These are phyloP conservation scores for Phaethon lepturus DNA, from an alignment of 2,113 vertebrate species.

Conservation along the genomic window DNA sequence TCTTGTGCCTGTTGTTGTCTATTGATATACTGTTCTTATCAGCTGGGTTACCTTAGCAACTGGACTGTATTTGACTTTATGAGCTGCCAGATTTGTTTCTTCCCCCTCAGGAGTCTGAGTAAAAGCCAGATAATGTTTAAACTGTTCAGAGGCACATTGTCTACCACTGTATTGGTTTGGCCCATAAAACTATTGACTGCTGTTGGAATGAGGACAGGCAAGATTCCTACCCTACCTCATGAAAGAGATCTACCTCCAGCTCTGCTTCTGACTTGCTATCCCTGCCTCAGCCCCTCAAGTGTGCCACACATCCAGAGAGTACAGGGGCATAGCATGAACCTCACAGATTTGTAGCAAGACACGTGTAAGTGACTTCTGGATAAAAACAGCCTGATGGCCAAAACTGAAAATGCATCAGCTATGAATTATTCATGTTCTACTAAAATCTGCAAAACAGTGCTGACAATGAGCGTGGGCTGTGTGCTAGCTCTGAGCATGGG, in stretches of 20 bases:
- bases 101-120: neutral
- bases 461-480: neutral
- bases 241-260: neutral
- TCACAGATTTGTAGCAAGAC: neutral
- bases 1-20: neutral
- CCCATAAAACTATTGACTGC: neutral
- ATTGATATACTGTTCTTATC: neutral
- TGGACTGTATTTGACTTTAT: conserved; percentile 7
- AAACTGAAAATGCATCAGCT: neutral
- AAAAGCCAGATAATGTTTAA: conserved; percentile 13
- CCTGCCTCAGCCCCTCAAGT: neutral
- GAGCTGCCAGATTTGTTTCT: neutral
- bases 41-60: conserved; percentile 35
- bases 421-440: neutral
- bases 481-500: neutral
- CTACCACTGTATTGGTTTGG: neutral
- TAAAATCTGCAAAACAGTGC: neutral
- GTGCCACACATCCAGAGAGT: neutral
- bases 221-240: neutral
- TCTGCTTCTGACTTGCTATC: neutral
- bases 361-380: neutral
- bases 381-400: neutral
- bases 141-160: neutral
- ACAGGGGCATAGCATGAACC: neutral
- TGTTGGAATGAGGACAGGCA: conserved; percentile 6